Evolutionary conservation across 2,797 vertebrate genomes (phyloP).

Genomic region (Tinamus major): DNA sequence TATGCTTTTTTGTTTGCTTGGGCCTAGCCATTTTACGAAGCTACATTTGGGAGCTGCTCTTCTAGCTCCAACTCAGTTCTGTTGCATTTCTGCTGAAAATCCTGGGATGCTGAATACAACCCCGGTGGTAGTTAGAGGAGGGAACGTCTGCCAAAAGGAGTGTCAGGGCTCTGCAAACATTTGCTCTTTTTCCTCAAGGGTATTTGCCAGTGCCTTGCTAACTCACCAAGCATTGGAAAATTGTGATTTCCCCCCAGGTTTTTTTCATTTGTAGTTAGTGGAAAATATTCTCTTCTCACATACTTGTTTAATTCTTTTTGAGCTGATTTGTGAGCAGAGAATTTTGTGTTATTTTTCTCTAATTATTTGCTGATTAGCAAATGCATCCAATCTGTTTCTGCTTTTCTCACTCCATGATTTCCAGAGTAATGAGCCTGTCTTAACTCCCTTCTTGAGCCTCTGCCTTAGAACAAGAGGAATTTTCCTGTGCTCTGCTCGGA

Average conservation of each 20-base stretch:
- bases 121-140: background rate
- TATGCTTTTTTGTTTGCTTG: background rate
- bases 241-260: background rate
- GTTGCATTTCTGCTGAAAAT: constrained; percentile 9
- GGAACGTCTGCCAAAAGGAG: constrained; percentile 15
- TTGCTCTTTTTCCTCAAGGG: constrained; percentile 16
- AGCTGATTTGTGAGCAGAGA: background rate
- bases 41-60: background rate
- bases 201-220: background rate
- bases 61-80: background rate
- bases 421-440: background rate
- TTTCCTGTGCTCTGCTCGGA: background rate
- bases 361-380: background rate
- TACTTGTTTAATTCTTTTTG: background rate
- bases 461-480: background rate
- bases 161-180: constrained; percentile 16
- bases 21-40: background rate
- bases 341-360: background rate
- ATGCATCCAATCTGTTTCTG: background rate
- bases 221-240: background rate
- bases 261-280: background rate
- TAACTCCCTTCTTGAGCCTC: background rate
- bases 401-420: background rate
- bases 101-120: background rate
- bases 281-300: background rate